A percentile compares a stretch with the other conserved stretches of the same genome.
These are phyloP conservation scores for Chrysochloris asiatica DNA, from an alignment of 2,113 vertebrate genomes.

Conservation along the genomic window DNA sequence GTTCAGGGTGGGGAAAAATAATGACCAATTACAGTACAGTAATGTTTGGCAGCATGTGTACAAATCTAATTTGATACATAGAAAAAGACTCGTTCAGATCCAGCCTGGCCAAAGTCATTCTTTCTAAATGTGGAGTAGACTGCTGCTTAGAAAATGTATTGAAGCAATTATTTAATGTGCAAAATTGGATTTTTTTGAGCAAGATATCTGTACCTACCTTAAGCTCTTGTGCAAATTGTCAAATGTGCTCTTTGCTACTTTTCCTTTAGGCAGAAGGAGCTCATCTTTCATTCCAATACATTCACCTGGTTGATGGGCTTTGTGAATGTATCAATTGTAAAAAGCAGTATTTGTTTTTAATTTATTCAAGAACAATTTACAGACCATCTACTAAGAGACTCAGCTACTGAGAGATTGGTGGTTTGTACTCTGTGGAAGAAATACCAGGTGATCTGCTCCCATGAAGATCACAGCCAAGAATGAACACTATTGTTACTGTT, in stretches of 20 bases:
- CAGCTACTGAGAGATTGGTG: neutral
- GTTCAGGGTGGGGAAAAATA: neutral
- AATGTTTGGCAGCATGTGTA: constrained; percentile 16
- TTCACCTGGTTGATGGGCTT: neutral
- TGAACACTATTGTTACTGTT: too few relatives aligned
- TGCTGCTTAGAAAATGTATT: constrained; percentile 16
- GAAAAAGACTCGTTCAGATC: constrained; percentile 24
- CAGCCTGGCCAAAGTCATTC: neutral
- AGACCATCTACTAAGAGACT: neutral
- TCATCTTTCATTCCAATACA: neutral
- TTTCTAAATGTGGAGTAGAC: neutral
- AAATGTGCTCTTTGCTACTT: neutral
- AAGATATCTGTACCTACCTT: neutral
- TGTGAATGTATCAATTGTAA: neutral
- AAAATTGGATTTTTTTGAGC: constrained; percentile 15
- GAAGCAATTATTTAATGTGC: neutral
- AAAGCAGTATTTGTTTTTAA: neutral
- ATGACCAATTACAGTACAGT: constrained; percentile 25
- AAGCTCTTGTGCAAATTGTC: neutral
- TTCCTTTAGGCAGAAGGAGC: neutral
- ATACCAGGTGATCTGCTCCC: neutral
- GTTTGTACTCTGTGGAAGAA: neutral
- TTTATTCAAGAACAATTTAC: neutral
- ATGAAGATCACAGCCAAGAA: neutral
- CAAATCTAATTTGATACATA: constrained; percentile 48